phyloP scores from a whole-genome alignment of 2,113 vertebrate genomes.

The Azemiops feae region DNA sequence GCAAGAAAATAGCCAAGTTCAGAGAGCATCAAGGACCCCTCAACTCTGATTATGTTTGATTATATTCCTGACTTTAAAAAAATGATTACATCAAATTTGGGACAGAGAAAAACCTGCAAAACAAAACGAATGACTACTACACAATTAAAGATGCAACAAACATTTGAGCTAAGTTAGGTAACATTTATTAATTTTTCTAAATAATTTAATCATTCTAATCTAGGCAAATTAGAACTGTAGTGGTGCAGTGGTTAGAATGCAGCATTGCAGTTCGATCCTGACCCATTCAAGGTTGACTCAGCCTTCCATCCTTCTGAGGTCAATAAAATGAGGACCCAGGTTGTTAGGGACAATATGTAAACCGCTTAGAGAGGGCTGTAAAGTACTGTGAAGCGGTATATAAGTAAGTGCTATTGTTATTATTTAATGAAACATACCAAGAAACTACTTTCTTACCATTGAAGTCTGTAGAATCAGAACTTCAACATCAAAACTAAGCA shows the following conservation, averaged over 20 bases:
- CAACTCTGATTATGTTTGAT: too few species aligned
- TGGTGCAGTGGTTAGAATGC: background rate
- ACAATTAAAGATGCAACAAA: background rate
- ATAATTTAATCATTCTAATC: background rate
- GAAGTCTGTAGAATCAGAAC: background rate
- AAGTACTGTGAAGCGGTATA: background rate
- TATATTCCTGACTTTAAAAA: too few species aligned
- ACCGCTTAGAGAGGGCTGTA: background rate
- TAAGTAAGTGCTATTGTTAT: background rate
- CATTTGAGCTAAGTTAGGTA: background rate
- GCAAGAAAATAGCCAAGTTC: too few species aligned
- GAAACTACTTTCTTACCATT: background rate
- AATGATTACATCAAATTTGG: background rate
- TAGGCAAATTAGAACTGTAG: background rate
- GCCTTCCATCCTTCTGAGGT: background rate
- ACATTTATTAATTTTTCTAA: background rate
- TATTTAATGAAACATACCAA: background rate
- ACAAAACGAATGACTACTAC: background rate
- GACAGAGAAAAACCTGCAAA: background rate
- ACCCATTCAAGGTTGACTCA: background rate
- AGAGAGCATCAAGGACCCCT: too few species aligned
- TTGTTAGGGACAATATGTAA: background rate
- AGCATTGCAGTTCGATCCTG: background rate
- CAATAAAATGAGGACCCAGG: background rate
- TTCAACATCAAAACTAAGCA: background rate